Evolutionary conservation across 2,797 vertebrate genomes (phyloP).

Genomic region (Eutrigla gurnardus): DNA sequence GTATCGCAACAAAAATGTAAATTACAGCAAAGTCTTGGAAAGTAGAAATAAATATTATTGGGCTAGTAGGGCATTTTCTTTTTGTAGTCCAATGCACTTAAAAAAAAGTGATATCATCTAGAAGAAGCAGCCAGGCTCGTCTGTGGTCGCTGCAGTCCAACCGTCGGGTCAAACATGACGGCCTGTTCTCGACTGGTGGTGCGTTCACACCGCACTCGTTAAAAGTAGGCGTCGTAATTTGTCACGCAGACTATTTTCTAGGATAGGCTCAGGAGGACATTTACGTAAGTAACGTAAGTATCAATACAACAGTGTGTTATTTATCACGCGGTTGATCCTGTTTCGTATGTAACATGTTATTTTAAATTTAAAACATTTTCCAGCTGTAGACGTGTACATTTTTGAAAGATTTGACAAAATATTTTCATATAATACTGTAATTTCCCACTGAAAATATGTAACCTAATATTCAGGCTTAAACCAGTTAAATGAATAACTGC

Average conservation of each 20-base stretch:
- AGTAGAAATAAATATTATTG: neutral
- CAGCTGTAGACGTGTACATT: neutral
- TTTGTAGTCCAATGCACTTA: neutral
- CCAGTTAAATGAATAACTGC: too few relatives aligned
- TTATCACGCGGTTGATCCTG: neutral
- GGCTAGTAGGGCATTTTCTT: neutral
- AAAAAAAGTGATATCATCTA: conserved; percentile 1
- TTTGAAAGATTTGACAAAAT: too few relatives aligned
- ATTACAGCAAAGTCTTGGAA: neutral
- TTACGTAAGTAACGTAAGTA: neutral
- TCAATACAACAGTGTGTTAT: neutral
- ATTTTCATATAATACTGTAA: too few relatives aligned
- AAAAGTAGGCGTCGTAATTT: neutral
- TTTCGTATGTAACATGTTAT: neutral
- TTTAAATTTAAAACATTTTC: neutral
- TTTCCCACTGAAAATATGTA: too few relatives aligned
- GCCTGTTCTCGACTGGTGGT: conserved; percentile 19
- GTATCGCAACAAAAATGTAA: neutral
- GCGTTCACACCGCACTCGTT: conserved; percentile 37
- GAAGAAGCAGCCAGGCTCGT: too few relatives aligned
- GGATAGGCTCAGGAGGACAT: too few relatives aligned
- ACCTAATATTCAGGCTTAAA: too few relatives aligned
- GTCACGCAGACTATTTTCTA: neutral
- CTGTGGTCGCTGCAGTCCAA: neutral
- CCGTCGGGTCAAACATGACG: conserved; percentile 2